Percentiles rank a stretch among this genome's conserved stretches.
These are phyloP conservation scores for Panonychus citri DNA, from an alignment of 1,140 invertebrate genomes.

Conservation along the genomic window DNA sequence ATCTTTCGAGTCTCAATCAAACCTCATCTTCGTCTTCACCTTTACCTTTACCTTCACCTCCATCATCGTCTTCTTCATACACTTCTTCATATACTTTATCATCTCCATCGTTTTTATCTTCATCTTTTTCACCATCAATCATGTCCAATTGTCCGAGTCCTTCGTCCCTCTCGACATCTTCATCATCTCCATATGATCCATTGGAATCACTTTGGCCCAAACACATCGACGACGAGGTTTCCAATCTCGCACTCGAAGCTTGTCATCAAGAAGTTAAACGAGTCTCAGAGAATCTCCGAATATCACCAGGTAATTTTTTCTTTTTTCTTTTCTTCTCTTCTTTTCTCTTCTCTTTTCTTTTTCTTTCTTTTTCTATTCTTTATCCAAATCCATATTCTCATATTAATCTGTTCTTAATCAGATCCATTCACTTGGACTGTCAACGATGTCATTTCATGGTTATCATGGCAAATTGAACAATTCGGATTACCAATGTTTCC, in stretches of 20 bases:
- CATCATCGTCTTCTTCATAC: background rate
- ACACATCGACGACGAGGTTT: background rate
- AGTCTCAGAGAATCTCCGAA: background rate
- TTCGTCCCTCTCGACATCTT: background rate
- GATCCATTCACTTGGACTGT: slow-evolving; percentile 45
- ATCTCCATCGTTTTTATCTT: background rate
- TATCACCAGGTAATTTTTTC: background rate
- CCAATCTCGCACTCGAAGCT: background rate
- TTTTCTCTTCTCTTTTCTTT: background rate
- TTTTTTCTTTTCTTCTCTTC: too few species aligned
- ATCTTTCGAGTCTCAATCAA: background rate
- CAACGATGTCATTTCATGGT: slow-evolving; percentile 58
- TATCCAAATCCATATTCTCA: slow-evolving; percentile 7
- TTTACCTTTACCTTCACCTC: too few species aligned
- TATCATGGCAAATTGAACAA: slow-evolving; percentile 55
- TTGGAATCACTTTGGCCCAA: background rate
- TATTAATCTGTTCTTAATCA: slow-evolving; percentile 36
- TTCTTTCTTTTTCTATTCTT: background rate
- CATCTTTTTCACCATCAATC: background rate
- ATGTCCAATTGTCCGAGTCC: background rate
- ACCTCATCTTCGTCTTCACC: too few species aligned
- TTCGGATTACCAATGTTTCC: slow-evolving; percentile 35
- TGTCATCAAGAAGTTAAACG: background rate
- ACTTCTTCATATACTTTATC: background rate
- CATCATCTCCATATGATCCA: background rate